These are phyloP conservation scores for Zeus faber DNA, from an alignment of 2,113 vertebrate species.

Conservation along the genomic window DNA sequence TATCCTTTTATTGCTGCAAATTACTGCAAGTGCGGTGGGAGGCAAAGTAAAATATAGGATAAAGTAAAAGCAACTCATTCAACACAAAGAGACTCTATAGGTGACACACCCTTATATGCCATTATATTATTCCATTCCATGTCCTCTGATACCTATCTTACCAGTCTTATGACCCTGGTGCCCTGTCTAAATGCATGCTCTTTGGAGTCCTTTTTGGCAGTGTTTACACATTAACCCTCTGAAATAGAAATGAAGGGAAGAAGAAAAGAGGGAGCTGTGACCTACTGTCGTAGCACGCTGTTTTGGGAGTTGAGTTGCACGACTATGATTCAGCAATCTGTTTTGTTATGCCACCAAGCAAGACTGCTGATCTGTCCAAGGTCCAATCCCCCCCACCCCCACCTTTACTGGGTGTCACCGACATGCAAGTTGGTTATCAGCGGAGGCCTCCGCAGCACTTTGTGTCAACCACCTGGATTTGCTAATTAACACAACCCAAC, in stretches of 20 bases:
- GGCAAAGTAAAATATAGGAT: too few relatives aligned
- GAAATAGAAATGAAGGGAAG: neutral
- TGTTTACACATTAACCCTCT: neutral
- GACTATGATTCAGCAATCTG: neutral
- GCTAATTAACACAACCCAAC: too few relatives aligned
- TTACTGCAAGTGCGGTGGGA: neutral
- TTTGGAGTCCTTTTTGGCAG: too few relatives aligned
- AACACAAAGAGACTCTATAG: too few relatives aligned
- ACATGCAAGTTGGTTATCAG: too few relatives aligned
- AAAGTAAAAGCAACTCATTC: too few relatives aligned
- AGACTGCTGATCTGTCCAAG: neutral
- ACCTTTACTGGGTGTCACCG: too few relatives aligned
- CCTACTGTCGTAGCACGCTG: neutral
- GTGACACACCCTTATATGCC: too few relatives aligned
- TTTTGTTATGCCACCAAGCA: neutral
- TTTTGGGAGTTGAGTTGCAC: neutral
- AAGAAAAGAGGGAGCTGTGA: neutral
- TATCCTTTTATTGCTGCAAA: neutral
- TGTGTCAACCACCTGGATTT: too few relatives aligned
- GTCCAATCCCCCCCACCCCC: neutral
- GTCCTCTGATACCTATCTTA: neutral
- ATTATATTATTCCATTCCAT: too few relatives aligned
- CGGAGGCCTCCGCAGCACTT: too few relatives aligned
- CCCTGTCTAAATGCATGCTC: too few relatives aligned
- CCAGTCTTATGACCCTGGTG: neutral